Conservation (phyloP, 2,113 vertebrate genomes). For the Prionailurus bengalensis region DNA sequence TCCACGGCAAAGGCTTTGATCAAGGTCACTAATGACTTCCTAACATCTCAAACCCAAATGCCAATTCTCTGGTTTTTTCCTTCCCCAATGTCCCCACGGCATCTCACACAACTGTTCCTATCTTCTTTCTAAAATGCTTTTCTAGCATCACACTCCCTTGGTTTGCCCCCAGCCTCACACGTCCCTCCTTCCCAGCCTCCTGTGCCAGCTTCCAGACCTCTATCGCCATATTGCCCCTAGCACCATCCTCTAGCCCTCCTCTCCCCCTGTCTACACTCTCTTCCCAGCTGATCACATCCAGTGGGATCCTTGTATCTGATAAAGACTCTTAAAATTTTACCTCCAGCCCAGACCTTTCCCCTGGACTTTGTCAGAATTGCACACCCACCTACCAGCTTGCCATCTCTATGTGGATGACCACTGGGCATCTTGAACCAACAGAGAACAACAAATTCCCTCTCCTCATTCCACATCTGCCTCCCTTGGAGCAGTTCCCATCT, state of each 20-base stretch:
- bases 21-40: not conserved
- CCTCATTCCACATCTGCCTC: no score
- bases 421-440: not conserved
- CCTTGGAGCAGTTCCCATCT: not conserved
- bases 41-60: not conserved
- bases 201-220: not conserved
- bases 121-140: not conserved
- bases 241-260: not conserved
- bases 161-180: not conserved
- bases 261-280: not conserved
- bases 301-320: rapidly evolving
- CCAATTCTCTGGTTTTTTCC: not conserved
- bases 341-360: not conserved
- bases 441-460: not conserved
- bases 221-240: rapidly evolving
- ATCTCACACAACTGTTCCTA: no score
- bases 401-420: not conserved
- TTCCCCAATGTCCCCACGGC: rapidly evolving
- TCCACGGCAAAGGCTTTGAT: not conserved
- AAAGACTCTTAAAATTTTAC: not conserved
- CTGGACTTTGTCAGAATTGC: not conserved
- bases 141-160: not conserved
- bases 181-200: not conserved
- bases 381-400: not conserved
- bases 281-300: not conserved